Evolutionary conservation across 2,113 vertebrate genomes (phyloP).

Genomic region (Cromileptes altivelis): DNA sequence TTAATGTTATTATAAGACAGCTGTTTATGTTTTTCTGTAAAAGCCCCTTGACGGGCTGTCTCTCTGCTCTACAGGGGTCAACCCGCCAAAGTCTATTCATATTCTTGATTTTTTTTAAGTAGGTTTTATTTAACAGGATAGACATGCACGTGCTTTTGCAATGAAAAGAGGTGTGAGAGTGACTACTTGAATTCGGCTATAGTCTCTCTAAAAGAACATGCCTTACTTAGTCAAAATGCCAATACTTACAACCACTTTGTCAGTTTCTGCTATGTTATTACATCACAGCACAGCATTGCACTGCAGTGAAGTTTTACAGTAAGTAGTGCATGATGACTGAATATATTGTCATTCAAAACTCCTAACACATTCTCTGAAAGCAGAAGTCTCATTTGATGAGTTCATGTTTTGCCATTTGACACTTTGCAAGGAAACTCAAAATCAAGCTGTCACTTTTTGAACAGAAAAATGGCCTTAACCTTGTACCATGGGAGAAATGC

Average conservation of each 20-base stretch:
- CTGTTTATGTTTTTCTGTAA: background rate
- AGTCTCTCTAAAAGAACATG: rapidly evolving
- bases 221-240: background rate
- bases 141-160: rapidly evolving
- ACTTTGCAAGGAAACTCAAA: background rate
- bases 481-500: background rate
- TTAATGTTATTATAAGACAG: background rate
- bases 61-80: background rate
- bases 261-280: background rate
- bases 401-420: background rate
- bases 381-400: background rate
- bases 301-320: background rate
- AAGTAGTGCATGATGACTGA: background rate
- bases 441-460: background rate
- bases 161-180: background rate
- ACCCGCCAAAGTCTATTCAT: background rate
- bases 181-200: background rate
- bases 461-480: background rate
- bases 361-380: background rate
- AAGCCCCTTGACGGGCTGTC: background rate
- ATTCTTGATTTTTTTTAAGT: background rate
- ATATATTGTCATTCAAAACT: background rate
- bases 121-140: background rate
- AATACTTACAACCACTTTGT: background rate
- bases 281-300: background rate